Evolutionary conservation across 2,888 invertebrate genomes (phyloP).

Genomic region (Chouioia cunea): DNA sequence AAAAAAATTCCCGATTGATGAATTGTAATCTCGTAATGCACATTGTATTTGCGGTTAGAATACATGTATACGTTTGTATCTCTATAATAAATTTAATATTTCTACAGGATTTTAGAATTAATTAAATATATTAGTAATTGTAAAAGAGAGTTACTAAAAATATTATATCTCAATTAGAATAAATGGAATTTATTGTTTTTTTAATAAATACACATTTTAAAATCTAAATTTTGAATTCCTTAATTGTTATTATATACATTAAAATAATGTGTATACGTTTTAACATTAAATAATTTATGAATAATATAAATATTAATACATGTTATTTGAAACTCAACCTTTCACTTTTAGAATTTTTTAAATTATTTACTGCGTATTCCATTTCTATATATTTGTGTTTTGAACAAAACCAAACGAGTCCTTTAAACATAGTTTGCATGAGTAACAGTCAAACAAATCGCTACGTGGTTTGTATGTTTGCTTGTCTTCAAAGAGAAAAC

Average conservation of each 20-base stretch:
- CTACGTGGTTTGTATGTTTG: constrained; percentile 14
- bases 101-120: constrained; percentile 20
- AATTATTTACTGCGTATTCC: no score
- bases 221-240: no score
- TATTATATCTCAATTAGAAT: background rate
- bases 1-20: constrained; percentile 21
- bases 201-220: no score
- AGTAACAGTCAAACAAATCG: background rate
- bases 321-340: no score
- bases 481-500: background rate
- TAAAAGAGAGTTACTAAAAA: background rate
- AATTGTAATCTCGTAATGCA: constrained; percentile 35
- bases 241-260: no score
- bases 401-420: no score
- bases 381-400: no score
- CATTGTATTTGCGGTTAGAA: constrained; percentile 40
- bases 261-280: no score
- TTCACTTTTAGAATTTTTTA: no score
- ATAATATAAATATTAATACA: no score
- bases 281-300: no score
- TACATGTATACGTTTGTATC: constrained; percentile 28
- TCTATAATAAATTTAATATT: constrained; percentile 32
- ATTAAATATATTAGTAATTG: background rate
- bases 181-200: background rate
- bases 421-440: background rate